Percentiles rank a stretch among this genome's conserved stretches.
Conservation (phyloP, 1,140 invertebrate genomes). For the Argopecten irradians region DNA sequence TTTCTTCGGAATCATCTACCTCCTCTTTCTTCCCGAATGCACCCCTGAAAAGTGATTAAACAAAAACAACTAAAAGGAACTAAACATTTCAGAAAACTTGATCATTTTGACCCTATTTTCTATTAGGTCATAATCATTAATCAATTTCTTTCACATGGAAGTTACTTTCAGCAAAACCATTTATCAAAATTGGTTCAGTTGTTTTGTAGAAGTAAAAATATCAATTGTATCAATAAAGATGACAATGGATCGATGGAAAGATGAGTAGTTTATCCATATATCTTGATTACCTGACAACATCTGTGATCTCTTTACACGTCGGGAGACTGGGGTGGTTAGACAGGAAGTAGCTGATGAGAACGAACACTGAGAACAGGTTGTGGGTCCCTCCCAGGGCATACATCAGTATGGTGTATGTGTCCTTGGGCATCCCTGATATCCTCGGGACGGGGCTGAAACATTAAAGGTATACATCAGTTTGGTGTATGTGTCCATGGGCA, state of each 20-base stretch:
- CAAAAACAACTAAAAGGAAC: too few relatives aligned
- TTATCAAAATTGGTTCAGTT: too few relatives aligned
- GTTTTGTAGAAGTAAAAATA: too few relatives aligned
- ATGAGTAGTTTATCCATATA: background rate
- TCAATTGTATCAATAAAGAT: too few relatives aligned
- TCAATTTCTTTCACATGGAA: too few relatives aligned
- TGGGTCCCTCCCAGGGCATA: conserved; percentile 71
- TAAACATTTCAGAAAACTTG: too few relatives aligned
- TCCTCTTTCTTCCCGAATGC: background rate
- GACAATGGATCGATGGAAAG: too few relatives aligned
- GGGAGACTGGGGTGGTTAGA: conserved; percentile 75
- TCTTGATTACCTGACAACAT: conserved; percentile 59
- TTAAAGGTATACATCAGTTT: background rate
- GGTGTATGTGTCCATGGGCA: too few relatives aligned
- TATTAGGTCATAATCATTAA: too few relatives aligned
- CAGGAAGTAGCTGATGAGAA: conserved; percentile 76
- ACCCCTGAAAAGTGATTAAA: background rate
- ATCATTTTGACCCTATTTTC: too few relatives aligned
- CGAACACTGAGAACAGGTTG: conserved; percentile 74
- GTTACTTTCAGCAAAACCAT: too few relatives aligned
- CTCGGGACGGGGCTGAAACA: conserved; percentile 66
- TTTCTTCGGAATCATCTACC: conserved; percentile 56
- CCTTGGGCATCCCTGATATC: conserved; percentile 54
- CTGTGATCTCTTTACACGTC: conserved; percentile 61
- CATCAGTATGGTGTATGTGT: conserved; percentile 67